Conservation (phyloP, 2,888 invertebrate genomes). For the Nasonia oneida region DNA sequence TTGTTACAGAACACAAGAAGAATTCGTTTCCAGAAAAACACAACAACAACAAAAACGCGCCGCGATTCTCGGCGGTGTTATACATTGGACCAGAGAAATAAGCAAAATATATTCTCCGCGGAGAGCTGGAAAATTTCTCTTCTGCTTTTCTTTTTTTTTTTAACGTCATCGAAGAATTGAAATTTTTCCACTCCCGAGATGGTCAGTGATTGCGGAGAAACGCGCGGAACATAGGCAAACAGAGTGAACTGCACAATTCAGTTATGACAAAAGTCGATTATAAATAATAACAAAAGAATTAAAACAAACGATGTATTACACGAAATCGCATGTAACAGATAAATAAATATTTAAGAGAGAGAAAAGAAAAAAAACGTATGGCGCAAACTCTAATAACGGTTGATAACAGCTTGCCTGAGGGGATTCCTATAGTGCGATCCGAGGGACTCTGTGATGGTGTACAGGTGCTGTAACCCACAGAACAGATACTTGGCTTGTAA, state of each 20-base stretch:
- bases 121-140: conserved; percentile 43
- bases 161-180: conserved; percentile 8
- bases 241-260: conserved; percentile 67
- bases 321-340: not conserved
- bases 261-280: conserved; percentile 30
- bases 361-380: conserved; percentile 36
- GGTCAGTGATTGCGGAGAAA: conserved; percentile 39
- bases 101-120: conserved; percentile 46
- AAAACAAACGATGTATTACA: conserved; percentile 59
- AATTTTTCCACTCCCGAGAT: conserved; percentile 35
- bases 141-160: not conserved
- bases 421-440: conserved; percentile 85
- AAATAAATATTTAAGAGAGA: not conserved
- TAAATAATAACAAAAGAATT: conserved; percentile 56
- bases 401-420: conserved; percentile 86
- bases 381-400: conserved; percentile 77
- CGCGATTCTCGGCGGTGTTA: conserved; percentile 41
- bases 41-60: conserved; percentile 13
- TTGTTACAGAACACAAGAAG: conserved; percentile 42
- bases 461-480: conserved; percentile 88
- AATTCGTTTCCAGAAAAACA: conserved; percentile 31
- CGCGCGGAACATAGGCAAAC: conserved; percentile 63
- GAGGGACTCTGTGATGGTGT: conserved; percentile 82
- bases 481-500: conserved; percentile 57
- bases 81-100: conserved; percentile 28